phyloP scores from a whole-genome alignment of 2,113 vertebrate genomes.

The Oryzias melastigma region DNA sequence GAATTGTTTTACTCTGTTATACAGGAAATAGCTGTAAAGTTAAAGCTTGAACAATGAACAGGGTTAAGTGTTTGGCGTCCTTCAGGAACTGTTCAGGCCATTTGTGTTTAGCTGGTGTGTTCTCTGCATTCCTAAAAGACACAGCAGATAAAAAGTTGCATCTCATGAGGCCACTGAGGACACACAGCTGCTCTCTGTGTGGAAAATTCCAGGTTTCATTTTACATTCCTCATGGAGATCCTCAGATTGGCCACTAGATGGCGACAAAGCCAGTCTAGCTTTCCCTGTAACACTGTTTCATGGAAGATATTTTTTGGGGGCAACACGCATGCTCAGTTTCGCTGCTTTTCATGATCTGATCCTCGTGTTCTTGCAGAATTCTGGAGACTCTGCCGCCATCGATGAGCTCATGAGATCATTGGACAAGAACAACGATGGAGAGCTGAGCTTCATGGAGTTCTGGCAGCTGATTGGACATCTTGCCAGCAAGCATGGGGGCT shows the following conservation, averaged over 20 bases:
- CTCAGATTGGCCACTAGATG: slow-evolving; percentile 41
- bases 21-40: not conserved
- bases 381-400: slow-evolving; percentile 50
- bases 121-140: slow-evolving; percentile 5
- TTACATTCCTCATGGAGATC: not conserved
- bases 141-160: slow-evolving; percentile 7
- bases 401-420: slow-evolving; percentile 67
- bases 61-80: not conserved
- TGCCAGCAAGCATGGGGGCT: slow-evolving; percentile 56
- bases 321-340: too few relatives aligned
- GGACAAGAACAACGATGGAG: slow-evolving; percentile 70
- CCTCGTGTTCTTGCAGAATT: slow-evolving; percentile 53
- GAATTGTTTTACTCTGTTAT: not conserved
- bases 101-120: not conserved
- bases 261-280: slow-evolving; percentile 14
- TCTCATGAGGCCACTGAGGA: slow-evolving; percentile 8
- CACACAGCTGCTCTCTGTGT: slow-evolving; percentile 21
- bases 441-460: slow-evolving; percentile 72
- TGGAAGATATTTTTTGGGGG: too few relatives aligned
- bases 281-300: too few relatives aligned
- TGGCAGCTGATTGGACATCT: slow-evolving; percentile 74
- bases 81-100: too few relatives aligned
- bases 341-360: slow-evolving; percentile 1
- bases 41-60: not conserved
- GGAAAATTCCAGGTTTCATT: slow-evolving; percentile 57